Evolutionary conservation across 2,797 vertebrate genomes (phyloP), one percentile per base, ranked within the genome.

Genomic region (Oophaga sylvatica): DNA sequence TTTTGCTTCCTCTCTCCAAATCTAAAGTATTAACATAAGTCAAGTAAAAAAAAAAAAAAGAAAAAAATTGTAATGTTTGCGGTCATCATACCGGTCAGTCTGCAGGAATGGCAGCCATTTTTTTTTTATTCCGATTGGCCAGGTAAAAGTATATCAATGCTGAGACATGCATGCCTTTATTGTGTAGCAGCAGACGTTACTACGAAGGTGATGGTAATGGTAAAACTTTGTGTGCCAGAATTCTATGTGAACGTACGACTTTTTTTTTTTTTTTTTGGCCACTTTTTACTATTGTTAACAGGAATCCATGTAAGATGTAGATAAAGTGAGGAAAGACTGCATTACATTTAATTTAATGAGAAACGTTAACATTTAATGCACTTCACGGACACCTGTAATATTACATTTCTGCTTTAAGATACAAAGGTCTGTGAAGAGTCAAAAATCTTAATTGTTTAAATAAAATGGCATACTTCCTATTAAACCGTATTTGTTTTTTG

Each of bases 331-430:
- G 56, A 84, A 85, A 70, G 60, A 9, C 48, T 88, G 78, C 75
- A 56, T 81, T 82, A 67, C 83, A 81, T 56, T 77, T 85, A 41
- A 85, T 94, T 93, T 92, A 90, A 90, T 92, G 90, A 92, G 93
- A 93, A 91, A 91, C 88, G 90, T 90, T 90, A 90, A 91, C 87
- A 90, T 88, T 83, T 87, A 82, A 90, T 89, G 86, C 90, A 90
- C 89, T 91, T 90, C 90, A 87, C 90, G 90, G 85, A 90, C 91
- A 93, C 90, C 89, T 92, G 93, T 93, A 86, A 79, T 85, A 90
- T 92, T 92, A 92, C 92, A 93, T 93, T 91, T 95, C 92, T 93
- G 92, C 91, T 93, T 90, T 93, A 90, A 91, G 91, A 91, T 91
- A 92, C 89, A 93, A 93, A 93, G 88, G 91, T 91, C 90, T 94